phyloP scores from a whole-genome alignment of 2,113 vertebrate genomes.

The Corapipo altera region DNA sequence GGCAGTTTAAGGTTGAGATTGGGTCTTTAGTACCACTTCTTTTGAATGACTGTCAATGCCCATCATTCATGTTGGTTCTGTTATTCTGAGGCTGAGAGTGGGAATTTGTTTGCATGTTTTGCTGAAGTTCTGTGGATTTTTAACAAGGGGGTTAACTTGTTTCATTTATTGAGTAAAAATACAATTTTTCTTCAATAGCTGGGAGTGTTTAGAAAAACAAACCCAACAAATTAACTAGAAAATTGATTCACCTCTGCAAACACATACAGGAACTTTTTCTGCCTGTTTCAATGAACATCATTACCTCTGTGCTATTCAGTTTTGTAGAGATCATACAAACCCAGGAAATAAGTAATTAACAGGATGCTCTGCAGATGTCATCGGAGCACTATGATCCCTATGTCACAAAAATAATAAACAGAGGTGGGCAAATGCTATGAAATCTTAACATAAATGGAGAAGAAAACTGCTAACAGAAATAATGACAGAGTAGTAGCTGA shows the following conservation, averaged over 20 bases:
- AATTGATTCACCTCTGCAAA: not conserved
- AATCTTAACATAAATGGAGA: not conserved
- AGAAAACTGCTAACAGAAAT: not conserved
- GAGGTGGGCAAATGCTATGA: not conserved
- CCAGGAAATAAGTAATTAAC: not conserved
- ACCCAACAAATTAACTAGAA: not conserved
- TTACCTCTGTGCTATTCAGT: not conserved
- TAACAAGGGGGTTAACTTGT: not conserved
- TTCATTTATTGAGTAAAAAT: not conserved
- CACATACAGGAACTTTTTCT: not conserved
- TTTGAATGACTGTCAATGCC: not conserved
- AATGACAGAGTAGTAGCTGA: not conserved
- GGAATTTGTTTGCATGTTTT: not conserved
- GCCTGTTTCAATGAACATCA: not conserved
- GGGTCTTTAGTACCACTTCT: not conserved
- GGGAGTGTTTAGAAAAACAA: not conserved
- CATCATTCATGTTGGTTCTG: not conserved
- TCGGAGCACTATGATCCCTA: not conserved
- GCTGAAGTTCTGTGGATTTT: not conserved
- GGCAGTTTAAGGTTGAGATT: not conserved
- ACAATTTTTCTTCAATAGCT: not conserved
- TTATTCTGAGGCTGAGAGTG: not conserved
- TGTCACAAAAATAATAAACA: not conserved
- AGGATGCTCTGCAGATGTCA: not conserved
- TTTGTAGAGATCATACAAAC: not conserved